phyloP scores from a whole-genome alignment of 2,888 invertebrate genomes.

The Hyposoter dolosus region DNA sequence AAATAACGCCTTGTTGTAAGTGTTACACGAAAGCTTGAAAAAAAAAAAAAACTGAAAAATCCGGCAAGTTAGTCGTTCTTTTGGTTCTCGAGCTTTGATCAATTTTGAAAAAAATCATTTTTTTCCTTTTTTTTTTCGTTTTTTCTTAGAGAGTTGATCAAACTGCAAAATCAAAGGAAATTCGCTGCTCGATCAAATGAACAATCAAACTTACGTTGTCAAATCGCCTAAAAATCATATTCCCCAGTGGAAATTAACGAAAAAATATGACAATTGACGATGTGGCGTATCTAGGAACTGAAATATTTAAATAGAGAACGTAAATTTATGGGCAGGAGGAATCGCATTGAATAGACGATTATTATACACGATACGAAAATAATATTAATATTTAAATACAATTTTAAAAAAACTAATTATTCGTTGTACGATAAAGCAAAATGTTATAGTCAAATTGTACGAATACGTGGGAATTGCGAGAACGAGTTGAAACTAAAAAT shows the following conservation, averaged over 20 bases:
- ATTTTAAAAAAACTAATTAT: slow-evolving; percentile 68
- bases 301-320: slow-evolving; percentile 54
- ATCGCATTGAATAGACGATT: slow-evolving; percentile 58
- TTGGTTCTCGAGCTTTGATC: slow-evolving; percentile 16
- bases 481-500: slow-evolving; percentile 23
- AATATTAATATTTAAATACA: slow-evolving; percentile 69
- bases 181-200: slow-evolving; percentile 61
- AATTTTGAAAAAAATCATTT: not conserved
- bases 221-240: slow-evolving; percentile 36
- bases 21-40: slow-evolving; percentile 20
- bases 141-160: slow-evolving; percentile 31
- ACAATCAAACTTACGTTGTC: slow-evolving; percentile 65
- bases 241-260: not conserved
- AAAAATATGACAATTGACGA: slow-evolving; percentile 31
- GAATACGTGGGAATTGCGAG: slow-evolving; percentile 40
- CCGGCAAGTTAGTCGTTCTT: not conserved
- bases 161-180: slow-evolving; percentile 59
- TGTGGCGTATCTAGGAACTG: slow-evolving; percentile 54
- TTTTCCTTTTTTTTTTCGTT: slow-evolving; percentile 31
- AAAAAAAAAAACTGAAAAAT: not conserved
- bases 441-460: slow-evolving; percentile 67
- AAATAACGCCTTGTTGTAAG: slow-evolving; percentile 19
- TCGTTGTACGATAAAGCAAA: slow-evolving; percentile 66
- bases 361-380: slow-evolving; percentile 65
- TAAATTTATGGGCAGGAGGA: slow-evolving; percentile 32